Percentiles rank a stretch among this genome's conserved stretches.
These are phyloP conservation scores for Siniperca chuatsi DNA, from an alignment of 2,113 vertebrate genomes.

Conservation along the genomic window DNA sequence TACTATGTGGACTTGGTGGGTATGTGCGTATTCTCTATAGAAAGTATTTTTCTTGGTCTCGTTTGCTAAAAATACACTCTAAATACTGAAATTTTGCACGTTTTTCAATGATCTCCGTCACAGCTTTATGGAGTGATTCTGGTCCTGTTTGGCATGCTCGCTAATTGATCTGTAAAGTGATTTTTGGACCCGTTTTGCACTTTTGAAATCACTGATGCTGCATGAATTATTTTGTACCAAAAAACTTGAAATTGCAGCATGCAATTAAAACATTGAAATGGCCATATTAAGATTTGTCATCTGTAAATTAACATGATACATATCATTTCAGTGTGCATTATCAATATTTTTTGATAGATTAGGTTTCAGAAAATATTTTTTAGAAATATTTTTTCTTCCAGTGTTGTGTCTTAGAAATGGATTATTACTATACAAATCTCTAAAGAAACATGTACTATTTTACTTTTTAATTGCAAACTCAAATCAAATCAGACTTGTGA, in stretches of 20 bases:
- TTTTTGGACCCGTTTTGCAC: conserved; percentile 82
- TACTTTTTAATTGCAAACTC: background rate
- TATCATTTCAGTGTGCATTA: background rate
- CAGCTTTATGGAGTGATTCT: conserved; percentile 68
- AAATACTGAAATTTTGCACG: conserved; percentile 64
- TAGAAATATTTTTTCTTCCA: background rate
- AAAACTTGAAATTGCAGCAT: conserved; percentile 77
- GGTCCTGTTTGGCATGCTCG: conserved; percentile 77
- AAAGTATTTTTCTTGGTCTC: conserved; percentile 67
- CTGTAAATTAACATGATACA: conserved; percentile 23
- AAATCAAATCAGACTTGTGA: conserved; percentile 7
- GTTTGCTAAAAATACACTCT: conserved; percentile 39
- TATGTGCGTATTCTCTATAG: conserved; percentile 56
- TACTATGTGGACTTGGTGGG: conserved; percentile 59
- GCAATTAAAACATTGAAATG: conserved; percentile 73
- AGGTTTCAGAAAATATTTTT: background rate
- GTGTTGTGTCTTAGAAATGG: background rate
- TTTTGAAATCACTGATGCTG: conserved; percentile 81
- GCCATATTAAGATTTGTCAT: conserved; percentile 44
- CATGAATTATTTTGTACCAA: conserved; percentile 85
- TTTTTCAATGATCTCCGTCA: conserved; percentile 60
- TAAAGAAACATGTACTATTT: background rate
- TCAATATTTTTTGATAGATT: background rate
- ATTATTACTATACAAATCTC: background rate
- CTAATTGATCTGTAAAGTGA: conserved; percentile 74